A percentile compares a stretch with the other conserved stretches of the same genome.
Conservation (phyloP, 2,888 invertebrate genomes). For the Orthosia cruda region DNA sequence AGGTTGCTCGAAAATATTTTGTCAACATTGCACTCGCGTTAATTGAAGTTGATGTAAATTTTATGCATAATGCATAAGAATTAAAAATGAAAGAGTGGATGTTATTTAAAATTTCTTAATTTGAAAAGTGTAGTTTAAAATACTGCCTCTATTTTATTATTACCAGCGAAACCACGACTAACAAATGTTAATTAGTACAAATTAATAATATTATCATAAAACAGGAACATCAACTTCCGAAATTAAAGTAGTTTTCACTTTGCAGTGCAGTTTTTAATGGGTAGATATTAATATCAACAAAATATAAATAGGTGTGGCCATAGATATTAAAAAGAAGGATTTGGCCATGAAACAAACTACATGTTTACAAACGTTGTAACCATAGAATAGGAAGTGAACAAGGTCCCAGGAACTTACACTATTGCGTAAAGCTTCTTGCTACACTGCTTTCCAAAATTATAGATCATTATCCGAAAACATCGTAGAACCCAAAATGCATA, state of each 20-base stretch:
- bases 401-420: neutral
- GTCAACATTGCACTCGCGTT: conserved; percentile 16
- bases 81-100: conserved; percentile 4
- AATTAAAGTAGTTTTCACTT: no score
- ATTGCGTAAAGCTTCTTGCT: neutral
- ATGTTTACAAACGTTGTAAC: neutral
- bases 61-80: conserved; percentile 23
- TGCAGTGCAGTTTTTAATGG: no score
- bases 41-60: conserved; percentile 40
- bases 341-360: neutral
- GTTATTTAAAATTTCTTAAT: neutral
- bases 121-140: neutral
- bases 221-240: no score
- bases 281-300: neutral
- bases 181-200: conserved; percentile 13
- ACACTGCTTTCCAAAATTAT: conserved; percentile 26
- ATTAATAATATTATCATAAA: no score
- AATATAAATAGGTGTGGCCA: neutral
- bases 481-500: conserved; percentile 40
- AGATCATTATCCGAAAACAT: conserved; percentile 11
- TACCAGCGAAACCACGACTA: neutral
- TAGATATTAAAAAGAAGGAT: no score
- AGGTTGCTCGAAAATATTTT: conserved; percentile 29
- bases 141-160: conserved; percentile 4
- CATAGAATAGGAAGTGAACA: neutral